Evolutionary conservation across 2,797 vertebrate genomes (phyloP).

Genomic region (Gymnoscopelus braueri): DNA sequence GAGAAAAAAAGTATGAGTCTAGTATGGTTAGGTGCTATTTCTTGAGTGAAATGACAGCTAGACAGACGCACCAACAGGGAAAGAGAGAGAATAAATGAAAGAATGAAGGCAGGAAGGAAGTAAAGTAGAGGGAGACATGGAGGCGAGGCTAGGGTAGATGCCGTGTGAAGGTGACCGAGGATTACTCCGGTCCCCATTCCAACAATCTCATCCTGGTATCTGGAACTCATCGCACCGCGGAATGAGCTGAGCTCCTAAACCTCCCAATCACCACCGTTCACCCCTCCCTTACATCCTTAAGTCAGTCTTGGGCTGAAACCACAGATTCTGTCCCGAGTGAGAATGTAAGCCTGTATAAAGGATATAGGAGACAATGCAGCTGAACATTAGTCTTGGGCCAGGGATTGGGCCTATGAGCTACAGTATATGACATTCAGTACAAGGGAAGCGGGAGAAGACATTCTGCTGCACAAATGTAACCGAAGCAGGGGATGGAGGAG

Average conservation of each 20-base stretch:
- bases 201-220: slow-evolving; percentile 68
- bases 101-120: slow-evolving; percentile 18
- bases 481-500: slow-evolving; percentile 12
- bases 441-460: slow-evolving; percentile 18
- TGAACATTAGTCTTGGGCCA: slow-evolving; percentile 14
- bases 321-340: slow-evolving; percentile 52
- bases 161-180: slow-evolving; percentile 71
- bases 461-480: slow-evolving; percentile 18
- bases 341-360: slow-evolving; percentile 41
- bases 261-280: too few relatives aligned
- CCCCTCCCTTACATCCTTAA: slow-evolving; percentile 44
- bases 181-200: slow-evolving; percentile 62
- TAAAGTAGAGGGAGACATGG: slow-evolving; percentile 16
- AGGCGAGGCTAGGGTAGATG: slow-evolving; percentile 29
- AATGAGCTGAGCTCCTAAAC: slow-evolving; percentile 60
- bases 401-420: slow-evolving; percentile 31
- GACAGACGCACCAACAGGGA: slow-evolving; percentile 10
- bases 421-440: slow-evolving; percentile 18
- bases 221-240: slow-evolving; percentile 62
- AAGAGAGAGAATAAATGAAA: slow-evolving; percentile 1
- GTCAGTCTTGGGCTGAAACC: slow-evolving; percentile 51
- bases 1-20: background rate
- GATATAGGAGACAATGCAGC: slow-evolving; percentile 36
- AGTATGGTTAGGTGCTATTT: too few relatives aligned
- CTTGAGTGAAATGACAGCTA: slow-evolving; percentile 12